A percentile compares a stretch with the other conserved stretches of the same genome.
Evolutionary conservation across 2,113 vertebrate genomes (phyloP).

Genomic region (Notechis scutatus): DNA sequence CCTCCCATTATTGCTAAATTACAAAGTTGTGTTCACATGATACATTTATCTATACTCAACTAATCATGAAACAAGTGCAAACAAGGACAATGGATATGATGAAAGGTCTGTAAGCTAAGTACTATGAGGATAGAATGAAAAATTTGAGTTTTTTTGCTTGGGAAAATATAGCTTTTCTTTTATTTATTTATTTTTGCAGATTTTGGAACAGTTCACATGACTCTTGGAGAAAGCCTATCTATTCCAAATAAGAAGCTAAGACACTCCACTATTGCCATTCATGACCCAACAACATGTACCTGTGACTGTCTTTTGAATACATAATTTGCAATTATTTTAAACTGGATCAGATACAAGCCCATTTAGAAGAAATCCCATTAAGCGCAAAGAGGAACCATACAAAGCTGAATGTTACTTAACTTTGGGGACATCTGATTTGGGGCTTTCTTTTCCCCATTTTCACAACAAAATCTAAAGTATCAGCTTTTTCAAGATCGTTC

Average conservation of each 20-base stretch:
- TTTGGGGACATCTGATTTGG: not conserved
- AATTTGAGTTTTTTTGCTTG: not conserved
- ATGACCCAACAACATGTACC: not conserved
- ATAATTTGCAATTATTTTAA: not conserved
- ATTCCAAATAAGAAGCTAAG: not conserved
- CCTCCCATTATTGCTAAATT: not conserved
- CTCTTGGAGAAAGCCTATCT: not conserved
- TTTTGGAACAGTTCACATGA: not conserved
- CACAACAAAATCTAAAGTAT: not conserved
- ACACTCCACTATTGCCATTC: not conserved
- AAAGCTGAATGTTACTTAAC: no score
- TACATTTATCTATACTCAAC: not conserved
- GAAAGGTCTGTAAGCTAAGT: not conserved
- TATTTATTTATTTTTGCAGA: not conserved
- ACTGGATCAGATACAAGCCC: not conserved
- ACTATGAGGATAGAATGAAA: not conserved
- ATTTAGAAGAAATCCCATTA: not conserved
- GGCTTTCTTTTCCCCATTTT: not conserved
- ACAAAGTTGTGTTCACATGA: not conserved
- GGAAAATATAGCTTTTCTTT: not conserved
- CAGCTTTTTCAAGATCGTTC: not conserved
- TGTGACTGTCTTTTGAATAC: not conserved
- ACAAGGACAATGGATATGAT: not conserved
- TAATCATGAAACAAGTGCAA: not conserved
- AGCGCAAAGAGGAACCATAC: no score